Conservation (phyloP, 1,140 invertebrate species). For the Bombus breviceps region DNA sequence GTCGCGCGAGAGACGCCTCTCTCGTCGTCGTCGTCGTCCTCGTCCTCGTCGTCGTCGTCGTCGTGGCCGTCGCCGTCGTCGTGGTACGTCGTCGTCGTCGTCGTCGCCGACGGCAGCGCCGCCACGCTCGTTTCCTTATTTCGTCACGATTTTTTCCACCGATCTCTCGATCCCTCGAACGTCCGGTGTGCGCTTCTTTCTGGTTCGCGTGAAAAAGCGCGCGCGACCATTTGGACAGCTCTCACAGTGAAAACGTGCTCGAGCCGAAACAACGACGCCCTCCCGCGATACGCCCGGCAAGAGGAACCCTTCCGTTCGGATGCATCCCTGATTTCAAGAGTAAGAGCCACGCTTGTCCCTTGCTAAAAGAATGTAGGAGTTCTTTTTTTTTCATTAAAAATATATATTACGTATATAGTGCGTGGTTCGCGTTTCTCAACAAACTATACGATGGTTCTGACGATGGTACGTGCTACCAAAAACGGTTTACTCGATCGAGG, state of each 20-base stretch:
- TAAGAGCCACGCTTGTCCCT: constrained; percentile 15
- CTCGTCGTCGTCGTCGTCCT: constrained; percentile 68
- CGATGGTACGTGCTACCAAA: neutral
- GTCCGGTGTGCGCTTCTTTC: constrained; percentile 1
- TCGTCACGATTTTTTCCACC: constrained; percentile 29
- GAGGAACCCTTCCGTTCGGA: neutral
- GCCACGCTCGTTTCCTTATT: constrained; percentile 45
- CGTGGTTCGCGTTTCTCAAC: neutral
- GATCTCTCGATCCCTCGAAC: constrained; percentile 25
- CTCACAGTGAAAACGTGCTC: constrained; percentile 22
- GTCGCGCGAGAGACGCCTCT: constrained; percentile 73
- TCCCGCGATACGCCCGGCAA: neutral
- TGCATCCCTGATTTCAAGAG: constrained; percentile 28
- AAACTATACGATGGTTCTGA: too few species aligned
- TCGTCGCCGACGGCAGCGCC: constrained; percentile 72
- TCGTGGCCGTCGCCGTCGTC: constrained; percentile 46
- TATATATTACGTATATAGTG: neutral
- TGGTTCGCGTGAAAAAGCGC: neutral
- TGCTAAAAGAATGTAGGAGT: neutral
- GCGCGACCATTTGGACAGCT: neutral
- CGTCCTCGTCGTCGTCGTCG: constrained; percentile 49
- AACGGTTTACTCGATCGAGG: neutral
- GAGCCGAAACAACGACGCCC: neutral
- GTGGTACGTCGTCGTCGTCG: constrained; percentile 56
- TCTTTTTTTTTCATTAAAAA: neutral